phyloP scores from a whole-genome alignment of 2,113 vertebrate species.

The Rhabdornis inornatus region DNA sequence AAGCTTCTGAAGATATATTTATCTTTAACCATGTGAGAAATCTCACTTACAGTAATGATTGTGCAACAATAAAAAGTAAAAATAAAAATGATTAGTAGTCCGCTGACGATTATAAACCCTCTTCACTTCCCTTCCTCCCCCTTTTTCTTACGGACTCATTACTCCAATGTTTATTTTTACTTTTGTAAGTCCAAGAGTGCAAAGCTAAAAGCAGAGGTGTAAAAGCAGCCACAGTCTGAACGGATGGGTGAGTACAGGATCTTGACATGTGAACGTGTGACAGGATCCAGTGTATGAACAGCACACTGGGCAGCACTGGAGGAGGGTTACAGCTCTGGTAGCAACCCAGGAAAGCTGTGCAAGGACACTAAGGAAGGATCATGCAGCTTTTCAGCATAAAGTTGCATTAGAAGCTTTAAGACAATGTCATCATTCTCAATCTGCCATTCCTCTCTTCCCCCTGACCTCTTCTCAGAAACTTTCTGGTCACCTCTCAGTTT shows the following conservation, averaged over 20 bases:
- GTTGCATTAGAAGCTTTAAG: background rate
- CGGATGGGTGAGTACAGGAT: background rate
- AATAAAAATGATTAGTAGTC: conserved; percentile 45
- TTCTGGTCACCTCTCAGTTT: background rate
- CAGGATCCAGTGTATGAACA: background rate
- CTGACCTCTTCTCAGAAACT: background rate
- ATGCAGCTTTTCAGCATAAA: background rate
- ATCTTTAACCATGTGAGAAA: conserved; percentile 48
- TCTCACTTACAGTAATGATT: conserved; percentile 25
- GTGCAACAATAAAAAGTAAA: conserved; percentile 43
- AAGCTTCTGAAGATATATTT: conserved; percentile 38
- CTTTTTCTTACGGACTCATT: background rate
- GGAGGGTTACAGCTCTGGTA: background rate
- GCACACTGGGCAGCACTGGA: background rate
- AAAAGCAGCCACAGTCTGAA: background rate
- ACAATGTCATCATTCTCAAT: background rate
- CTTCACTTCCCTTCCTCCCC: background rate
- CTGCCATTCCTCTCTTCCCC: background rate
- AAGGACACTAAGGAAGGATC: background rate
- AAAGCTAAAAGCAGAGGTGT: background rate
- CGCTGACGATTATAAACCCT: background rate
- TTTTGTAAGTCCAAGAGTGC: conserved; percentile 5
- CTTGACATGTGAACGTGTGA: background rate
- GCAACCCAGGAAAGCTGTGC: background rate
- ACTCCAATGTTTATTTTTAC: conserved; percentile 27